These are phyloP conservation scores for roundworm (Caenorhabditis elegans) DNA, from an alignment of 1,140 invertebrate species.

Conservation along the genomic window DNA sequence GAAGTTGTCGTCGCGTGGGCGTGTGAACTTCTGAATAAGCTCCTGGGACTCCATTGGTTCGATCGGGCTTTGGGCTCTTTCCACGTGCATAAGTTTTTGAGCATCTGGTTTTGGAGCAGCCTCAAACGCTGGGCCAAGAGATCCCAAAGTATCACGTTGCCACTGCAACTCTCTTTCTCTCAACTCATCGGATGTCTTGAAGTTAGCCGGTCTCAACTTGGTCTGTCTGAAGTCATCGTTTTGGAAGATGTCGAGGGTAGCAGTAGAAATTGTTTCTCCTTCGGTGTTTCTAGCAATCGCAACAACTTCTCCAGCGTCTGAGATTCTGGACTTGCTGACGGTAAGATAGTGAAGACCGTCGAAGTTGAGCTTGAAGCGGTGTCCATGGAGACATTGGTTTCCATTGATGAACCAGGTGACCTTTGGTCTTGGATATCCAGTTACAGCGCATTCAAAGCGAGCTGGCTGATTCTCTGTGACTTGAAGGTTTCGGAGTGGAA, in stretches of 20 bases:
- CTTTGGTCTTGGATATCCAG: conserved; percentile 61
- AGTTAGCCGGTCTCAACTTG: conserved; percentile 54
- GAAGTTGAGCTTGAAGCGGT: conserved; percentile 61
- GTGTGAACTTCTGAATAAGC: conserved; percentile 62
- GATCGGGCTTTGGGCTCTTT: conserved; percentile 56
- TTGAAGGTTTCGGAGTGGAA: conserved; percentile 54
- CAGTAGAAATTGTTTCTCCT: conserved; percentile 57
- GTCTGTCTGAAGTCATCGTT: conserved; percentile 64
- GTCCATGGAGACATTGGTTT: conserved; percentile 62
- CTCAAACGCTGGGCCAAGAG: conserved; percentile 57
- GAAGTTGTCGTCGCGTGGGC: conserved; percentile 61
- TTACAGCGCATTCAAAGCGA: conserved; percentile 65
- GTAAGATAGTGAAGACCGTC: conserved; percentile 64
- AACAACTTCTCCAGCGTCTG: conserved; percentile 63
- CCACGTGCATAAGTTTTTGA: conserved; percentile 59
- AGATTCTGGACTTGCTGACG: conserved; percentile 57
- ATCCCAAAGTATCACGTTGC: conserved; percentile 51
- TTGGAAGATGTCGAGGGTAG: conserved; percentile 62
- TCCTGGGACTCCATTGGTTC: conserved; percentile 65
- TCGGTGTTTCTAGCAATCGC: conserved; percentile 62
- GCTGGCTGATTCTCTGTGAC: conserved; percentile 63
- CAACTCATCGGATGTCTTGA: conserved; percentile 61
- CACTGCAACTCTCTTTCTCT: conserved; percentile 52
- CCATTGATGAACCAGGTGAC: conserved; percentile 66
- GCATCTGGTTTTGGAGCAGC: conserved; percentile 62